Evolutionary conservation across 2,888 invertebrate species (phyloP), one percentile per base, ranked within the genome.

Genomic region (Lacanobia wlatinum): DNA sequence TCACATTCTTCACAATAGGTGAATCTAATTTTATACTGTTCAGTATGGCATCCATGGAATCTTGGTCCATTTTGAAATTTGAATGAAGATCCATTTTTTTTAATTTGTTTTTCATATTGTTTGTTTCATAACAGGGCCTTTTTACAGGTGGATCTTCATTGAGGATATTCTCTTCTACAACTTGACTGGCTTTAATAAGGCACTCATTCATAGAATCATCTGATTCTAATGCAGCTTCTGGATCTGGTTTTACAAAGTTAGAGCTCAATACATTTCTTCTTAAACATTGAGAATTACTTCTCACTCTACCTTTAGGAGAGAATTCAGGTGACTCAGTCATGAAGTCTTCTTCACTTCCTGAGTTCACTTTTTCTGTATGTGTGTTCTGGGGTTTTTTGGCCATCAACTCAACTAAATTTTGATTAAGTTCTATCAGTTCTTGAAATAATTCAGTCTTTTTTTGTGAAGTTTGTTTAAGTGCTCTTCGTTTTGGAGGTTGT

Each of bases 151-250:
- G 85, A 6, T 88, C 83, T 68, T 90, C 88, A 65, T 89, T 90
- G 16, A 92, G 78, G 50, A 95, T 88, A 63, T 93, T 93, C 40
- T 96, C 96, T 88, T 96, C 96, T 8, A 95, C 94, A 55, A 94
- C 90, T 87, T 96, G 96, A 86, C 95, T 96, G 14, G 95, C 96
- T 89, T 94, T 94, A 34, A 96, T 86, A 52, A 96, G 88, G 84
- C 93, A 95, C 84, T 96, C 96, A 90, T 96, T 96, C 92, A 96
- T 95, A 38, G 96, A 96, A 86, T 96, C 96, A 81, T 96, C 96
- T 12, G 96, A 96, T 86, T 96, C 96, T 61, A 96, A 84, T 12
- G 93, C 95, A 61, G 90, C 87, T 60, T 96, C 96, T 0, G 87
- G 78, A 43, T 96, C 96, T 8, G 92, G 88, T 83, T 94, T 94